phyloP scores from a whole-genome alignment of 2,797 vertebrate genomes.

The Lepilemur septentrionalis region DNA sequence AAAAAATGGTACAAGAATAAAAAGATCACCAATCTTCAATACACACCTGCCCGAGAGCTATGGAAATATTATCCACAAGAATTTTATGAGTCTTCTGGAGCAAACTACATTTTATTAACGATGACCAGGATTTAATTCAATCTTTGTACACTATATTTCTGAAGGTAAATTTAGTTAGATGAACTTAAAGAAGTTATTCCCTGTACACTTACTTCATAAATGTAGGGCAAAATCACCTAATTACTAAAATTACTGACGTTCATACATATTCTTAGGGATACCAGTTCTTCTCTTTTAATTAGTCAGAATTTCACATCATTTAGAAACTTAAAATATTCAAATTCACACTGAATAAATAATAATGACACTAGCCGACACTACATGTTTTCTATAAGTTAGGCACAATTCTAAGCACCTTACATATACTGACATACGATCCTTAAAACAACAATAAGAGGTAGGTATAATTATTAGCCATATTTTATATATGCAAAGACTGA shows the following conservation, averaged over 20 bases:
- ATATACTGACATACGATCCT: not conserved
- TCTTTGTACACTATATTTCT: not conserved
- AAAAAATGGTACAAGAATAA: not conserved
- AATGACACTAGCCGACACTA: not conserved
- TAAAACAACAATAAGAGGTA: not conserved
- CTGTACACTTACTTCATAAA: conserved; percentile 6
- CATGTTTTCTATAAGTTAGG: not conserved
- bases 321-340: conserved; percentile 16
- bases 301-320: not conserved
- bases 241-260: not conserved
- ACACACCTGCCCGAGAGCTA: not conserved
- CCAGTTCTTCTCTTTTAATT: not conserved
- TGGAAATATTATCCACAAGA: not conserved
- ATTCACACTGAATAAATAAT: not conserved
- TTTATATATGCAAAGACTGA: not conserved
- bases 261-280: not conserved
- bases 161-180: not conserved
- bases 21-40: not conserved
- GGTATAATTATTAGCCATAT: not conserved
- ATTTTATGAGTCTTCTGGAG: not conserved
- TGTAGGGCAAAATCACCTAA: not conserved
- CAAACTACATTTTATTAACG: not conserved
- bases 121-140: not conserved
- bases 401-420: not conserved
- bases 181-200: not conserved